phyloP scores from a whole-genome alignment of 2,113 vertebrate genomes.

The Phyllostomus hastatus region DNA sequence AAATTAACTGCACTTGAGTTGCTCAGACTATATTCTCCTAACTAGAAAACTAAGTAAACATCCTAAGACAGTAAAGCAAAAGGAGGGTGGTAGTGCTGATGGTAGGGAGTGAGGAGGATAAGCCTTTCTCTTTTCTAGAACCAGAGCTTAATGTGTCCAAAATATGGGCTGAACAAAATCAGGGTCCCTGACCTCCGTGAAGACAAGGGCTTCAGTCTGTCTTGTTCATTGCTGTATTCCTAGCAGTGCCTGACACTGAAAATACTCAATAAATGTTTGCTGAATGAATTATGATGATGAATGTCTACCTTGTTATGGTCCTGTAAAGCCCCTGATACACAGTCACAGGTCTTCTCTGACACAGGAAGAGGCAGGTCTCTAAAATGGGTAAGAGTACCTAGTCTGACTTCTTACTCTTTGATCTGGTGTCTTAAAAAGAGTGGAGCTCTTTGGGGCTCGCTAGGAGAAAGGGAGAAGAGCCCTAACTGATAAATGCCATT shows the following conservation, averaged over 20 bases:
- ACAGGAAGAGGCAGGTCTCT: background rate
- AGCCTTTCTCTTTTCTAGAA: background rate
- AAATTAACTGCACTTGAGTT: background rate
- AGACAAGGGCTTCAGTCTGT: background rate
- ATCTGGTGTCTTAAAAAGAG: background rate
- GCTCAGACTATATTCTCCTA: background rate
- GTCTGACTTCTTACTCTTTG: background rate
- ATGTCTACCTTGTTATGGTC: background rate
- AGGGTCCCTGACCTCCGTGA: background rate
- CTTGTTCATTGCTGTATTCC: background rate
- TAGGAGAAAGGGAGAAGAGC: background rate
- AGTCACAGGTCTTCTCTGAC: background rate
- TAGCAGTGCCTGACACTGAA: background rate
- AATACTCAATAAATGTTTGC: background rate
- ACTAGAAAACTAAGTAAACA: background rate
- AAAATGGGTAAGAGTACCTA: background rate
- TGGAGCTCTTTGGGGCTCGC: background rate
- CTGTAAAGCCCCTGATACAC: background rate
- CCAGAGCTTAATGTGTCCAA: background rate
- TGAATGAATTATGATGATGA: conserved; percentile 3
- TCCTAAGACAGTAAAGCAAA: background rate
- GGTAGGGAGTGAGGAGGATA: background rate
- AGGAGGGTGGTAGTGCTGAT: background rate
- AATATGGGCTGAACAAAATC: background rate
- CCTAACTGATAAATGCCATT: background rate